These are phyloP conservation scores for Trilocha varians DNA, from an alignment of 2,888 invertebrate genomes.

Conservation along the genomic window DNA sequence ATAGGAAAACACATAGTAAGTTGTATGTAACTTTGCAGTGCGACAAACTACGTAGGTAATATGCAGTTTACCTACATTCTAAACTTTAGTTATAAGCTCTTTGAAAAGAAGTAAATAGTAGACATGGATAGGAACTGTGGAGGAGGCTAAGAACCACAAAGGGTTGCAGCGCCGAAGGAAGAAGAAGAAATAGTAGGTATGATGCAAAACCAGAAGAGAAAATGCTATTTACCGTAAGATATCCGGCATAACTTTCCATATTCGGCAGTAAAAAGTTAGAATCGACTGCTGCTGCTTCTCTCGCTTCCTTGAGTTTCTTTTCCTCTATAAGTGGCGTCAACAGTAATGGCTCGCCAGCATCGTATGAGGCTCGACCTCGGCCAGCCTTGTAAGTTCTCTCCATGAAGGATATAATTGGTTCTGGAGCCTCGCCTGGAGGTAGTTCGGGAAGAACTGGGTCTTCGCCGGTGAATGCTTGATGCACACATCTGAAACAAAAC, in stretches of 20 bases:
- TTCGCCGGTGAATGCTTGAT: slow-evolving; percentile 26
- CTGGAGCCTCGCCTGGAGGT: slow-evolving; percentile 60
- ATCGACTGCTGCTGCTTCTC: slow-evolving; percentile 54
- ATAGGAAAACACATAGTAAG: too few relatives aligned
- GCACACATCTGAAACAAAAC: slow-evolving; percentile 29
- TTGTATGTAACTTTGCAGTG: too few relatives aligned
- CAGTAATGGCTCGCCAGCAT: slow-evolving; percentile 67
- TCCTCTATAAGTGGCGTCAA: slow-evolving; percentile 70
- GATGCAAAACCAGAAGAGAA: too few relatives aligned
- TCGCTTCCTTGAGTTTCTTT: slow-evolving; percentile 64
- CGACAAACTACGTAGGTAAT: too few relatives aligned
- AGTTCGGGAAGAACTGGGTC: slow-evolving; percentile 43
- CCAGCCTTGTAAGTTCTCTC: slow-evolving; percentile 46
- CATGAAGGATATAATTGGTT: slow-evolving; percentile 58
- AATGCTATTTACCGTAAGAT: slow-evolving; percentile 45
- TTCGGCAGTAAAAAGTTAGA: slow-evolving; percentile 50
- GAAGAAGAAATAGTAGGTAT: too few relatives aligned
- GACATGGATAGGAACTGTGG: too few relatives aligned
- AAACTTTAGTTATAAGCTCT: too few relatives aligned
- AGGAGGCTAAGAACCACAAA: too few relatives aligned
- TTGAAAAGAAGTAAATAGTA: too few relatives aligned
- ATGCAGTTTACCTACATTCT: too few relatives aligned
- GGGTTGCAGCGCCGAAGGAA: too few relatives aligned
- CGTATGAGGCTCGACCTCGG: slow-evolving; percentile 29
- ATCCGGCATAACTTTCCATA: slow-evolving; percentile 65